Conservation (phyloP, 2,888 invertebrate species). For the Apotomis capreana region DNA sequence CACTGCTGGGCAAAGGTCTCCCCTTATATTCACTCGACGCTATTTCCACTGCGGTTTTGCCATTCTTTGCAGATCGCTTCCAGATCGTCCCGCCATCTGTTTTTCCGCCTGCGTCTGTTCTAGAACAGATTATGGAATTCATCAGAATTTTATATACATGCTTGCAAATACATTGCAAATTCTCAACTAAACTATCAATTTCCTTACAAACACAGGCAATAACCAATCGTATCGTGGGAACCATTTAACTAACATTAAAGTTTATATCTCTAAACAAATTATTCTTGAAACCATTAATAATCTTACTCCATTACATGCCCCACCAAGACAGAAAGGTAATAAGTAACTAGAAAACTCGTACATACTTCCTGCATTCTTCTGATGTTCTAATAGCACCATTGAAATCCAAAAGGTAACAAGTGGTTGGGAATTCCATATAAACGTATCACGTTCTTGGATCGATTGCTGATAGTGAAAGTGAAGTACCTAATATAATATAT, state of each 20-base stretch:
- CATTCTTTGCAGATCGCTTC: too few relatives aligned
- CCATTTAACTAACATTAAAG: background rate
- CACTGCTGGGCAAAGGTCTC: too few relatives aligned
- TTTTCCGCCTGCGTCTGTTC: too few relatives aligned
- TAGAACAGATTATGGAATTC: too few relatives aligned
- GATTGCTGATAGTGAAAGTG: conserved; percentile 15
- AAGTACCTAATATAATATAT: conserved; percentile 1
- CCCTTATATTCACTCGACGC: too few relatives aligned
- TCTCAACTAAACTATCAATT: background rate
- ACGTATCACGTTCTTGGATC: conserved; percentile 4
- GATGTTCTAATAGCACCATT: too few relatives aligned
- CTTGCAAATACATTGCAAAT: too few relatives aligned
- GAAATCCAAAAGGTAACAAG: too few relatives aligned
- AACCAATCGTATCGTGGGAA: background rate
- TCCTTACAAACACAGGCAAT: too few relatives aligned
- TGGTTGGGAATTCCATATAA: background rate
- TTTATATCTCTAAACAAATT: background rate
- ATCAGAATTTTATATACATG: too few relatives aligned
- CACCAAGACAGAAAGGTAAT: background rate
- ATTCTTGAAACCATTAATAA: background rate
- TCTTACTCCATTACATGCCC: background rate
- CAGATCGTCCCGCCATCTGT: too few relatives aligned
- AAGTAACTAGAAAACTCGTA: background rate
- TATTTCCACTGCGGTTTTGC: too few relatives aligned
- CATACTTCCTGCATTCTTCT: background rate